A percentile compares a stretch with the other conserved stretches of the same genome.
These are phyloP conservation scores for Rallus crepitans DNA, from an alignment of 2,797 vertebrate genomes.

Conservation along the genomic window DNA sequence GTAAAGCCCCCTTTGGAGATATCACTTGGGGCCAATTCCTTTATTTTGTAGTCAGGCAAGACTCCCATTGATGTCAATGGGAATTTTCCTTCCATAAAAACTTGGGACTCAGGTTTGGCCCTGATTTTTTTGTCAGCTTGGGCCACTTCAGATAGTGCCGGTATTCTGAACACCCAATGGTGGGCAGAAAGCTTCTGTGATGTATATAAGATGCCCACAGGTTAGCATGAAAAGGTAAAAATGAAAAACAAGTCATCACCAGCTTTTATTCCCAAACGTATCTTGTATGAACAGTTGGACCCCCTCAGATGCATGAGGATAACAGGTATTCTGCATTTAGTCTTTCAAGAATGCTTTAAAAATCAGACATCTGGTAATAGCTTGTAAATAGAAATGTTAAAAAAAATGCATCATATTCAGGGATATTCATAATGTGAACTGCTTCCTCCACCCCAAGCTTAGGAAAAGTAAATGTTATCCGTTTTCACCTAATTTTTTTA, in stretches of 20 bases:
- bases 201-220: not conserved
- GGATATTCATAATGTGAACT: constrained; percentile 21
- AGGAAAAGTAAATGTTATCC: constrained; percentile 64
- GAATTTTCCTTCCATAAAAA: constrained; percentile 40
- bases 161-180: not conserved
- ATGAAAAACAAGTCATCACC: not conserved
- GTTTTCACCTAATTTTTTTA: constrained; percentile 59
- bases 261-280: not conserved
- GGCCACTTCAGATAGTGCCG: not conserved
- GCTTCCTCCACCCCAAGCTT: constrained; percentile 18
- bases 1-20: constrained; percentile 43
- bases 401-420: constrained; percentile 36
- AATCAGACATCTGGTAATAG: constrained; percentile 28
- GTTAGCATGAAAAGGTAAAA: not conserved
- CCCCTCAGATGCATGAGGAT: not conserved
- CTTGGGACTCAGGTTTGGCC: not conserved
- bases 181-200: not conserved
- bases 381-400: constrained; percentile 63
- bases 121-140: constrained; percentile 2
- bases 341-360: not conserved
- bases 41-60: constrained; percentile 50
- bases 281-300: not conserved
- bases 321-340: constrained; percentile 27
- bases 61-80: constrained; percentile 54
- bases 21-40: constrained; percentile 30